Evolutionary conservation across 2,113 vertebrate species (phyloP).

Genomic region (Hemicordylus capensis): DNA sequence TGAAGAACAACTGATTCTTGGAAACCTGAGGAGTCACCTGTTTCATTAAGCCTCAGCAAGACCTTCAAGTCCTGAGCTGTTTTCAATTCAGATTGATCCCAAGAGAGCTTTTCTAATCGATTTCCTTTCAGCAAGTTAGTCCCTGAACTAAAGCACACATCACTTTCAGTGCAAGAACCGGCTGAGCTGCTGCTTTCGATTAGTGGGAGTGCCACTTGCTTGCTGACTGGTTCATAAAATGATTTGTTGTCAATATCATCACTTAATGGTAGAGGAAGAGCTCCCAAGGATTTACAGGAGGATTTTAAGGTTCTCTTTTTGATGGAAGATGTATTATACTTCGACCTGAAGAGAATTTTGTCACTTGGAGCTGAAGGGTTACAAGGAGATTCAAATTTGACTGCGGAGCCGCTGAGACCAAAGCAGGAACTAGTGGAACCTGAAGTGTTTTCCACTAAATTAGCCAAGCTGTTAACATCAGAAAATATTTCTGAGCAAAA

Average conservation of each 20-base stretch:
- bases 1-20: conserved; percentile 50
- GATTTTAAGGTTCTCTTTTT: conserved; percentile 66
- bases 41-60: conserved; percentile 56
- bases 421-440: conserved; percentile 46
- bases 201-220: conserved; percentile 48
- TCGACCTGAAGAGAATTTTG: conserved; percentile 56
- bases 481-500: conserved; percentile 74
- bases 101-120: conserved; percentile 46
- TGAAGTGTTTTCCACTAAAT: conserved; percentile 50
- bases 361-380: conserved; percentile 58
- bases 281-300: conserved; percentile 61
- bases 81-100: conserved; percentile 57
- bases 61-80: conserved; percentile 71
- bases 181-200: conserved; percentile 47
- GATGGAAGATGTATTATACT: conserved; percentile 56
- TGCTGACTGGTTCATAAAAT: conserved; percentile 47
- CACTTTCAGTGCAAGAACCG: conserved; percentile 64
- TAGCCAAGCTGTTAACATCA: conserved; percentile 61
- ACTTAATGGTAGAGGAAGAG: conserved; percentile 59
- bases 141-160: conserved; percentile 42
- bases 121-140: conserved; percentile 52
- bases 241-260: conserved; percentile 60
- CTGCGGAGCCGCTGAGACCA: conserved; percentile 68
- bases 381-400: conserved; percentile 57
- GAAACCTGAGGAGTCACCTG: conserved; percentile 48